Conservation (phyloP, 1,140 invertebrate genomes). For the Drosophila paulistorum region DNA sequence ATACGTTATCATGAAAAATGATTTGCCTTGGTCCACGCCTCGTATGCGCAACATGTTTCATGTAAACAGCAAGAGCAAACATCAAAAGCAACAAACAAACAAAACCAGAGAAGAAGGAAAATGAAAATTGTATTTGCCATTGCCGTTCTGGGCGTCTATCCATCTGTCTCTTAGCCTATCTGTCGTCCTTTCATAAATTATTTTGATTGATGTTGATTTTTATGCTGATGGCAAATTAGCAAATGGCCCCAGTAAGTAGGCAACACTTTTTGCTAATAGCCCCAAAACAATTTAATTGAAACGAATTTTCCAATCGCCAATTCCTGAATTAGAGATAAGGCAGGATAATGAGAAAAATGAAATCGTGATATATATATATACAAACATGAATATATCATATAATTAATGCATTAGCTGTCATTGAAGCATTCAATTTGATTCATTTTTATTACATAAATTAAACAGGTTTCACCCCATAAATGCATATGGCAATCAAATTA, state of each 20-base stretch:
- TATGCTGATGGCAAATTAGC: slow-evolving; percentile 48
- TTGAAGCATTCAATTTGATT: slow-evolving; percentile 25
- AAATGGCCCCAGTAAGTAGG: slow-evolving; percentile 17
- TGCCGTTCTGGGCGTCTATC: neutral
- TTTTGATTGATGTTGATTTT: slow-evolving; percentile 64
- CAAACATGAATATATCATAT: neutral
- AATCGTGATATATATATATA: neutral
- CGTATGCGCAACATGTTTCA: slow-evolving; percentile 63
- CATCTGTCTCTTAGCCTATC: slow-evolving; percentile 20
- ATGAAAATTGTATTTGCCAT: slow-evolving; percentile 27
- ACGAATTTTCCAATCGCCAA: slow-evolving; percentile 7
- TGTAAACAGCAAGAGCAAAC: slow-evolving; percentile 17
- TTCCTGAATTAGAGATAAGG: slow-evolving; percentile 5
- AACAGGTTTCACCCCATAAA: slow-evolving; percentile 32
- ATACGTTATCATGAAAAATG: slow-evolving; percentile 70
- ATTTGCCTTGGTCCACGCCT: slow-evolving; percentile 46
- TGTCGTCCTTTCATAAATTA: slow-evolving; percentile 58
- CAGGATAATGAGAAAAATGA: neutral
- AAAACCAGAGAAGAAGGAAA: slow-evolving; percentile 3
- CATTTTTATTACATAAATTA: slow-evolving; percentile 44
- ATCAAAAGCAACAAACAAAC: slow-evolving; percentile 50
- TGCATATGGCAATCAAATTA: slow-evolving; percentile 55
- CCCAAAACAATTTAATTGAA: slow-evolving; percentile 32
- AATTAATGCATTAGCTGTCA: slow-evolving; percentile 34
- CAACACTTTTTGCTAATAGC: slow-evolving; percentile 11